These are phyloP conservation scores for Anguilla anguilla DNA, from an alignment of 2,797 vertebrate species.

Conservation along the genomic window DNA sequence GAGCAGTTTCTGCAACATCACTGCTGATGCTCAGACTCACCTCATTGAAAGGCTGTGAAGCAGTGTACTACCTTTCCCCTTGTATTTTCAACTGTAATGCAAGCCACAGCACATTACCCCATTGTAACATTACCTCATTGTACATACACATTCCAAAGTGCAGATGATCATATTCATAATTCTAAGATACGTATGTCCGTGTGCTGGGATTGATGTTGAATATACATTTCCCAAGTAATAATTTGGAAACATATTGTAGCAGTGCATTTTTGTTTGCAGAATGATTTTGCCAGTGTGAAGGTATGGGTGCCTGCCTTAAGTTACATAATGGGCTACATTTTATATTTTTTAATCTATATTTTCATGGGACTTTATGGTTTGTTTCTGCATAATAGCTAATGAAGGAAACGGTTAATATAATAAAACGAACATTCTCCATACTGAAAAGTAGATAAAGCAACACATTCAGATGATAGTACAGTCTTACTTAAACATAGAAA, in stretches of 20 bases:
- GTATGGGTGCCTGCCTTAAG: background rate
- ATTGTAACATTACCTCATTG: background rate
- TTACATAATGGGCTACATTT: background rate
- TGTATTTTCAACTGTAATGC: background rate
- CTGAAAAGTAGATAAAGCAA: background rate
- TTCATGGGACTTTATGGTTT: background rate
- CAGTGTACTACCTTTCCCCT: background rate
- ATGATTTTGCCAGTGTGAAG: background rate
- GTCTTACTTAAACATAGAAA: background rate
- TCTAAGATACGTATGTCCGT: background rate
- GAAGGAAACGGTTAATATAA: background rate
- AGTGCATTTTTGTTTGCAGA: no score
- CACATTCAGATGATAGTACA: background rate
- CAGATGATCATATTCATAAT: background rate
- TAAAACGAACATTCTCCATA: background rate
- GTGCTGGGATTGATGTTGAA: background rate
- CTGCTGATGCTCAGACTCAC: constrained; percentile 50
- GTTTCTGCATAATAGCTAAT: background rate
- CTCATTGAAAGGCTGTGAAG: constrained; percentile 53
- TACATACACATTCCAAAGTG: background rate
- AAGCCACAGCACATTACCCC: background rate
- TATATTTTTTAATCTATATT: background rate
- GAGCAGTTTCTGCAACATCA: constrained; percentile 50
- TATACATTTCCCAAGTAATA: no score
- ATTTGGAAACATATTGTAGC: background rate